Base-by-base conservation (phyloP, 53 echinoderm and acorn worm species). In the Arbacia lixula region DNA sequence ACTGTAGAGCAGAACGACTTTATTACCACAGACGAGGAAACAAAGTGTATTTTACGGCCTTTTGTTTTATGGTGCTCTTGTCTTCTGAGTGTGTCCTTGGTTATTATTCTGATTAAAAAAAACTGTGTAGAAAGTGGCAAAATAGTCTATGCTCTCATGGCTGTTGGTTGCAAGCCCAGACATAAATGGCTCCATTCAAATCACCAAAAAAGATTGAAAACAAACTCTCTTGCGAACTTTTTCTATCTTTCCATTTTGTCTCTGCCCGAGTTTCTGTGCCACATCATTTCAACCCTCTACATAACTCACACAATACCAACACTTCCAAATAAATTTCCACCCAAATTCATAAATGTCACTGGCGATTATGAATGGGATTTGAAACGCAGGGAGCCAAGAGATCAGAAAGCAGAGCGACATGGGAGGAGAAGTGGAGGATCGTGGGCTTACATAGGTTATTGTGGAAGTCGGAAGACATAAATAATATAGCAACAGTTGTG, bases 401-500 rank as follows among this genome's bases (percentile, higher is more conserved):
- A 58, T 56, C 38, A 39, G 77, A 58, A 58, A n/a, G n/a, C n/a
- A n/a, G n/a, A n/a, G n/a, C n/a, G n/a, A n/a, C n/a, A n/a, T n/a
- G n/a, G n/a, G 58, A 38, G 34, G 56, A 77, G 43, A 77, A 56
- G 39, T 57, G 25, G 57, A 77, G 56, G 58, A 37, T 57, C 56
- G 37, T 77, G 39, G 77, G 77, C 50, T 74, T 74, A 34, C 33
- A 46, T 74, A 50, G 53, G 52, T 74, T 74, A 74, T 74, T 74
- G 69, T 69, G 43, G 69, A 27, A 69, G 43, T 69, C 41, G 69
- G 69, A 69, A 69, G 69, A 74, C 74, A 74, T 74, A 74, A 74
- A 74, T 74, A 74, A 50, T 74, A 74, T 74, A 74, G 60, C 57
- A 77, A 42, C 77, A 77, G 77, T 77, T 77, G 77, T 77, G 77